Percentiles rank a stretch among this genome's conserved stretches.
Evolutionary conservation across 2,113 vertebrate genomes (phyloP).

Genomic region (Parus major): DNA sequence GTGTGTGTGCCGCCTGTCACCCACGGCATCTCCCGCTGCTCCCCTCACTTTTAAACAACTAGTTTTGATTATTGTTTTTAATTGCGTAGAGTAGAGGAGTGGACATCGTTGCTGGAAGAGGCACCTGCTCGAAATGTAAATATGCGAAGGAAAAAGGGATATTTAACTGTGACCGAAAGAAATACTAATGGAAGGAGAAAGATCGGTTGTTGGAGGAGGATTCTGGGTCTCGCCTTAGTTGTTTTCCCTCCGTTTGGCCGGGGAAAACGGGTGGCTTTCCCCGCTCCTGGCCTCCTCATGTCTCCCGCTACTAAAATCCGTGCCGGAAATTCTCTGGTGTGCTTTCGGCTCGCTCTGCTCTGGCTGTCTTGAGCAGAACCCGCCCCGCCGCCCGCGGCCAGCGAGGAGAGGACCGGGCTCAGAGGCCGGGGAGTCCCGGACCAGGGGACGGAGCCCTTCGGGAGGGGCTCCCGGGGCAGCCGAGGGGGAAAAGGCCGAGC

Average conservation of each 20-base stretch:
- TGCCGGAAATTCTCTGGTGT: not conserved
- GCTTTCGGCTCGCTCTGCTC: not conserved
- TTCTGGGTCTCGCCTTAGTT: not conserved
- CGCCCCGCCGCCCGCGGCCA: accelerated
- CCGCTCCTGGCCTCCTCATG: accelerated
- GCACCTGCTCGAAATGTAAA: not conserved
- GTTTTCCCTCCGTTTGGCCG: not conserved
- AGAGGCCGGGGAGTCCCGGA: not conserved
- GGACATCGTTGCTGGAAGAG: not conserved
- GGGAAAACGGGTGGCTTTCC: not conserved
- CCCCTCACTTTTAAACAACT: not conserved
- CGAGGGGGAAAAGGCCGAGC: not conserved
- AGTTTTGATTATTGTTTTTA: not conserved
- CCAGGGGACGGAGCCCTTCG: not conserved
- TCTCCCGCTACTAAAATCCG: not conserved
- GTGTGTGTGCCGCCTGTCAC: not conserved
- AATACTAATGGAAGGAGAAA: not conserved
- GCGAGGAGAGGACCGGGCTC: not conserved
- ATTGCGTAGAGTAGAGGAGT: not conserved
- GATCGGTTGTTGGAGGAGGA: not conserved
- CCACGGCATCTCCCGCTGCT: not conserved
- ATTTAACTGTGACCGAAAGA: not conserved
- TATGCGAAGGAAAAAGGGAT: not conserved
- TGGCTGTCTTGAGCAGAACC: not conserved
- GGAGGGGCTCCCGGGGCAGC: not conserved